Base-by-base conservation (phyloP, 2,888 invertebrate species). In the Iphiclides podalirius region DNA sequence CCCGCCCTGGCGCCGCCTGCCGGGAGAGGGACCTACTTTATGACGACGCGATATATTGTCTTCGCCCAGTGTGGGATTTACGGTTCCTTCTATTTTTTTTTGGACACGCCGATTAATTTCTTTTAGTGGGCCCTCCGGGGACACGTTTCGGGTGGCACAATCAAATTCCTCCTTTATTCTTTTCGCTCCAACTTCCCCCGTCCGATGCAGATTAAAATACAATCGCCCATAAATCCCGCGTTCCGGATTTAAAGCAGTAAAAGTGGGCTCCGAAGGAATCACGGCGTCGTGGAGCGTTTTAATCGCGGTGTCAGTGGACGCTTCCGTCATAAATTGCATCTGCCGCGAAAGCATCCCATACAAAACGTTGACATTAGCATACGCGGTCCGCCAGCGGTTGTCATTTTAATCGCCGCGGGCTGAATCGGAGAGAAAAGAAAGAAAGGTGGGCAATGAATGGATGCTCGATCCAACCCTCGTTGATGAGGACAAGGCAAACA, bases 21-120 rank as follows among this genome's bases (percentile, higher is more conserved):
- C 78, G 83, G 80, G 84, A 80, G 83, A 76, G 81, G 70, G 75
- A 78, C 79, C 20, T 74, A 75, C 78, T 82, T 84, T 81, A 86
- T 84, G 80, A 77, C 77, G 75, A 77, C 70, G 73, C 77, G 68
- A 78, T 81, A 79, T 80, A 84, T 79, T 83, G 80, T 83, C 84
- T 83, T 78, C 76, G 67, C 68, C 63, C 76, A 75, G 77, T 83
- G 77, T 82, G 82, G 84, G 82, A 82, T 81, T 79, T 78, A 82
- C 77, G 70, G 73, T 77, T 75, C 63, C 78, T 76, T 79, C 82
- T 79, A 74, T 79, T 79, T 83, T 75, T 79, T 79, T 79, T 77
- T 82, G 51, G 45, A 72, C 72, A 75, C 70, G 71, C 75, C 72
- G 77, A 80, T 81, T 79, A 79, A 80, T 79, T 80, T 77, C 73